phyloP scores from a whole-genome alignment of 2,113 vertebrate species.

The Peromyscus californicus region DNA sequence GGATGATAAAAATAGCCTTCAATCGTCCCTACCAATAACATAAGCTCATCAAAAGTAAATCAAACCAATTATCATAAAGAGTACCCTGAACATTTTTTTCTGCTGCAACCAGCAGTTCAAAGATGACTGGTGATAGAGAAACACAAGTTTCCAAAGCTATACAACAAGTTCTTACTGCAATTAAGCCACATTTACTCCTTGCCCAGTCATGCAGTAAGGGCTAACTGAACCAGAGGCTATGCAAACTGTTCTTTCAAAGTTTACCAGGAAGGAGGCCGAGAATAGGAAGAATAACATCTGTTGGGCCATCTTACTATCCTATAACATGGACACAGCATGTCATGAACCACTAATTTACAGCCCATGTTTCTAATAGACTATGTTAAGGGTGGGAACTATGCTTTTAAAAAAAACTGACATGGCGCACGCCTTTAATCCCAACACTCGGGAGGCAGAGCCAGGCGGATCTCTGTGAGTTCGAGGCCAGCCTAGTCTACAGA shows the following conservation, averaged over 20 bases:
- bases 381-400: neutral
- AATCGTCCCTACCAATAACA: neutral
- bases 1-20: neutral
- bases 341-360: neutral
- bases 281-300: neutral
- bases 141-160: neutral
- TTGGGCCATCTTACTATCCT: neutral
- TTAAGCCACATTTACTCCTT: neutral
- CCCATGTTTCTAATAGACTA: neutral
- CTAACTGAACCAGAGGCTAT: neutral
- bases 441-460: too few species aligned
- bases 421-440: too few species aligned
- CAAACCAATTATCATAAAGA: conserved; percentile 40
- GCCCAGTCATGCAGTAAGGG: neutral
- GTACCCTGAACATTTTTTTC: neutral
- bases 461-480: too few species aligned
- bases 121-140: neutral
- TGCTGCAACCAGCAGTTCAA: neutral
- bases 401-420: neutral
- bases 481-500: too few species aligned
- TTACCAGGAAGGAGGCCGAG: neutral
- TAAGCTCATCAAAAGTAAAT: conserved; percentile 29
- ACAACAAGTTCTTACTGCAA: neutral
- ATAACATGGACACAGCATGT: neutral
- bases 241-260: neutral